Evolutionary conservation across 2,113 vertebrate genomes (phyloP).

Genomic region (Hassar affinis): DNA sequence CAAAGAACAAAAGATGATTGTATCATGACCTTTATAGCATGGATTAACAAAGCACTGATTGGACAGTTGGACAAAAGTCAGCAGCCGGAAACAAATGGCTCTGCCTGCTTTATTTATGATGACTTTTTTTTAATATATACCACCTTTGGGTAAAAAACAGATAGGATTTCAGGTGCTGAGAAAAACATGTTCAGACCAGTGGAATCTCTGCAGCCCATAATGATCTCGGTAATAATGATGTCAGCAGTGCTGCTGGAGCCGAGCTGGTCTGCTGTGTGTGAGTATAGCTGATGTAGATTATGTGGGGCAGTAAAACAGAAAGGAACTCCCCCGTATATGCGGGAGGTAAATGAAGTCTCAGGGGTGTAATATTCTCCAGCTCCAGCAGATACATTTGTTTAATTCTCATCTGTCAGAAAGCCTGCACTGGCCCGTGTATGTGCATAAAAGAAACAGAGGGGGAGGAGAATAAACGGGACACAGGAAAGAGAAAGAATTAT

Average conservation of each 20-base stretch:
- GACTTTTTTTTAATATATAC: conserved; percentile 49
- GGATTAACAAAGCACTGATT: conserved; percentile 58
- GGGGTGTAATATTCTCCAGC: conserved; percentile 72
- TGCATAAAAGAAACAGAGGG: conserved; percentile 29
- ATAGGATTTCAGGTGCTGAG: conserved; percentile 53
- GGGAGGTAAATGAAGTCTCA: conserved; percentile 79
- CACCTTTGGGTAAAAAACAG: conserved; percentile 62
- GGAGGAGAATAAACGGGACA: conserved; percentile 31
- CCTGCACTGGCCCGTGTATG: conserved; percentile 57
- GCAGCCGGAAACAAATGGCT: conserved; percentile 41
- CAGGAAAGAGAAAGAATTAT: conserved; percentile 17
- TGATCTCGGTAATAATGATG: conserved; percentile 75
- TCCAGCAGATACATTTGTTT: conserved; percentile 64
- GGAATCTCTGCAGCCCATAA: conserved; percentile 70
- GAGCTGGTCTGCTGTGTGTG: conserved; percentile 32
- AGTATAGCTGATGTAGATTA: conserved; percentile 68
- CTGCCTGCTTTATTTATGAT: conserved; percentile 56
- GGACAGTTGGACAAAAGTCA: conserved; percentile 61
- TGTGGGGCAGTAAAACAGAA: conserved; percentile 75
- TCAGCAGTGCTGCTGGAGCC: conserved; percentile 69
- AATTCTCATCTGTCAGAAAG: conserved; percentile 74
- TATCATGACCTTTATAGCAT: conserved; percentile 67
- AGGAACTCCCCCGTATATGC: conserved; percentile 74
- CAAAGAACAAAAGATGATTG: conserved; percentile 71
- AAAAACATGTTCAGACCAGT: conserved; percentile 29